Base-by-base conservation (phyloP, 1,140 invertebrate species). In the Tetramorium simillimum region DNA sequence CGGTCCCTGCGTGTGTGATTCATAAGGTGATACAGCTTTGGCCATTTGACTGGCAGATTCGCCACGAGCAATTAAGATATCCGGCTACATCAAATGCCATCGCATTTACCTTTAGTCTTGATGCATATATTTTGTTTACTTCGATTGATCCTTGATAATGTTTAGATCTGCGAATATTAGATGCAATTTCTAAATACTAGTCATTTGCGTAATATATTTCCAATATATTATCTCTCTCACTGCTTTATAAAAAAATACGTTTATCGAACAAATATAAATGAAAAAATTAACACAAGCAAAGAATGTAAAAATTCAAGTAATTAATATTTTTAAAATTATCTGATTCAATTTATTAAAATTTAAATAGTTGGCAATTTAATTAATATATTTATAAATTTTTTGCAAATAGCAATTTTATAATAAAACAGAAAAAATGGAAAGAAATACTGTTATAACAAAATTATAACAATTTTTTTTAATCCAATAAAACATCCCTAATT, bases 1-100 rank as follows among this genome's bases (percentile, higher is more conserved):
- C 60, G 49, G 73, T 37, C 65, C 43, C 33, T 49, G 43, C n/a
- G 18, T 24, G 18, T 24, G 24, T 51, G 85, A 90, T 82, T 53
- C 76, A 76, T 60, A 81, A 82, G 43, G 24, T 67, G 84, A 81
- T 81, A 85, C 75, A 58, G 51, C 76, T 81, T 86, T 86, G 76
- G 43, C 58, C 14, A 82, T 46, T 40, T 81, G 60, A 63, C 14
- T 43, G 33, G 18, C 21, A 37, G 43, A 86, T 80, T 80, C 3
- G n/a, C 56, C 21, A 60, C 14, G 18, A 78, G 37, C 40, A 63
- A 69, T 70, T 40, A 49, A 58, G 37, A 28, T 24, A 86, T 69
- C 49, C n/a, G 43, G 3, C 46, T 86, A 21, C 21, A 46, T 76
- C 46, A 85, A 85, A 85, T 56, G 75, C n/a, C 72, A 40, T 85